Evolutionary conservation across 2,113 vertebrate genomes (phyloP).

Genomic region (Nannobrachium achirus): DNA sequence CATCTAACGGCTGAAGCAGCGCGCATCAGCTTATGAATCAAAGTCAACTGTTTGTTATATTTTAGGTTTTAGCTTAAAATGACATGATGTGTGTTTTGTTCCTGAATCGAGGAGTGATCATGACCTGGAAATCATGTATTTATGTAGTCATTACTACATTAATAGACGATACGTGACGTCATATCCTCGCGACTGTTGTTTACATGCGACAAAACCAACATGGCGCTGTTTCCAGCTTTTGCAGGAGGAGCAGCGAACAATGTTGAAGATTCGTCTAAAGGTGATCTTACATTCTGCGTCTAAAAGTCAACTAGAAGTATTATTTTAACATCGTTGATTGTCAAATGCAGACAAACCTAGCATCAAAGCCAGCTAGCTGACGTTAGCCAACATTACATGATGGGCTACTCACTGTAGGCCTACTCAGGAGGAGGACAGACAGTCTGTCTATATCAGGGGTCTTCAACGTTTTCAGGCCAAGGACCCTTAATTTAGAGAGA

Average conservation of each 20-base stretch:
- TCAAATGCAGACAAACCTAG: neutral
- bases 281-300: slow-evolving; percentile 16
- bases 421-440: neutral
- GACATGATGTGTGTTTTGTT: no score
- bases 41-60: no score
- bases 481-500: no score
- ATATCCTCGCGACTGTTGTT: slow-evolving; percentile 31
- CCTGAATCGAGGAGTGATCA: no score
- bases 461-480: no score
- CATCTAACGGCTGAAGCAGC: no score
- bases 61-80: no score
- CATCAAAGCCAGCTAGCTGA: neutral
- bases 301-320: neutral
- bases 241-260: slow-evolving; percentile 19
- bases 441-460: no score
- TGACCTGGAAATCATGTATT: no score
- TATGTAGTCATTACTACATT: no score
- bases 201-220: slow-evolving; percentile 20
- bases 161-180: slow-evolving; percentile 19
- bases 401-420: neutral
- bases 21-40: no score
- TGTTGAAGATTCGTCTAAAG: slow-evolving; percentile 35
- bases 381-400: neutral
- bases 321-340: neutral
- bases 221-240: slow-evolving; percentile 63